A percentile compares a stretch with the other conserved stretches of the same genome.
phyloP scores from a whole-genome alignment of 2,113 vertebrate species.

The Microcebus ravelobensis region DNA sequence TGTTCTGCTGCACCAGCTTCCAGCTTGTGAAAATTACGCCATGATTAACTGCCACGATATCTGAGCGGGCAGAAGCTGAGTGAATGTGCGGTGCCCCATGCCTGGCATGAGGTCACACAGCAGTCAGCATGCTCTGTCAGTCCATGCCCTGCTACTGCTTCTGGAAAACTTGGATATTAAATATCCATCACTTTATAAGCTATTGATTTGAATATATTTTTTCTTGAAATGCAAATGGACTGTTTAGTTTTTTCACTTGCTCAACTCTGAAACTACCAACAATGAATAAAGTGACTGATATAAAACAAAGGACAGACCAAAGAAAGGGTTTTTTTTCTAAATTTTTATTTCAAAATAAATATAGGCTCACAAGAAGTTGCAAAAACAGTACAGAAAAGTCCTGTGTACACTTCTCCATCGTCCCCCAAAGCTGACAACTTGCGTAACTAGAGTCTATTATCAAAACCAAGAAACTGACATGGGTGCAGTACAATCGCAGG shows the following conservation, averaged over 20 bases:
- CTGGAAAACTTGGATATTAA: neutral
- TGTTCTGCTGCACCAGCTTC: neutral
- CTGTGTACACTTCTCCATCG: neutral
- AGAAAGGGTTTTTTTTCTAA: neutral
- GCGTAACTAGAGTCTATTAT: neutral
- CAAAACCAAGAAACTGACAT: neutral
- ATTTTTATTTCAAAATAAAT: neutral
- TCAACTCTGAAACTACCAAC: neutral
- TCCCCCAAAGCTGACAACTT: neutral
- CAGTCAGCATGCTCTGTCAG: neutral
- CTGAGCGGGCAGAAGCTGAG: neutral
- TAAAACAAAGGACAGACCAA: neutral
- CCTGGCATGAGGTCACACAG: neutral
- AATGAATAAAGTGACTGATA: neutral
- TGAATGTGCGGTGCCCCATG: accelerated
- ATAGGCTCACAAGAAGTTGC: neutral
- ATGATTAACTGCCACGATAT: neutral
- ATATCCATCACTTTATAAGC: neutral
- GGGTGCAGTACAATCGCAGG: neutral
- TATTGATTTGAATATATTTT: neutral
- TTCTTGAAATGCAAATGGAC: neutral
- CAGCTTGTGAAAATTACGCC: neutral
- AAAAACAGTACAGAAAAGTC: neutral
- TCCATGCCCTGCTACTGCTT: neutral
- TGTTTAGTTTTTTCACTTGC: neutral